Base-by-base conservation (phyloP, 1,140 invertebrate species). In the Atta cephalotes region DNA sequence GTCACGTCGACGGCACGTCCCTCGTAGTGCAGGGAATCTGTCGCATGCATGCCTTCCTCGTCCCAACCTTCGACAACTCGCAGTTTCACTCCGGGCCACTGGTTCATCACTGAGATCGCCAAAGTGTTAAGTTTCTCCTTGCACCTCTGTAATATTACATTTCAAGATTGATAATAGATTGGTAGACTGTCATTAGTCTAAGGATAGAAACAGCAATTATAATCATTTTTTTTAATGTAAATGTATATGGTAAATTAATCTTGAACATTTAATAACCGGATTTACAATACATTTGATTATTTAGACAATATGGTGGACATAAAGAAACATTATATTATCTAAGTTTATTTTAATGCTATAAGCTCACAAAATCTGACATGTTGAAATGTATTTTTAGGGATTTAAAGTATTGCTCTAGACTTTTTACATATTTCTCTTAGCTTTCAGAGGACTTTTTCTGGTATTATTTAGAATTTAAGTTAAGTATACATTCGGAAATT, bases 81-180 rank as follows among this genome's bases (percentile, higher is more conserved):
- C 81, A 99, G 95, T 87, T 97, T 97, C n/a, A 99, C 97, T 28
- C 98, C 98, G 0, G 98, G 98, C 99, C 99, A 99, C 93, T 99
- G 98, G 95, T 99, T 99, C 98, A 99, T 99, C 93, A 99, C 99
- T 85, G 98, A 98, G 93, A 99, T 98, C 31, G 99, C 98, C 92
- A 99, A 95, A 9, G 97, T 98, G 94, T 99, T 98, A 84, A 99
- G 95, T 94, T 98, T 99, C 95, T 99, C 98, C 95, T 98, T 99
- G 95, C 98, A 99, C 92, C 98, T 97, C 99, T 99, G 96, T 25
- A 97, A 94, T 68, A 77, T 31, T 45, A 62, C 10, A 31, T 31
- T 21, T 7, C 10, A 7, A 10, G 3, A 25, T n/a, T 39, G n/a
- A 3, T 72, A 28, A 71, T 25, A 5, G 7, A 68, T 58, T 6